Evolutionary conservation across 1,140 invertebrate species (phyloP).

Genomic region (Temnothorax curvispinosus): DNA sequence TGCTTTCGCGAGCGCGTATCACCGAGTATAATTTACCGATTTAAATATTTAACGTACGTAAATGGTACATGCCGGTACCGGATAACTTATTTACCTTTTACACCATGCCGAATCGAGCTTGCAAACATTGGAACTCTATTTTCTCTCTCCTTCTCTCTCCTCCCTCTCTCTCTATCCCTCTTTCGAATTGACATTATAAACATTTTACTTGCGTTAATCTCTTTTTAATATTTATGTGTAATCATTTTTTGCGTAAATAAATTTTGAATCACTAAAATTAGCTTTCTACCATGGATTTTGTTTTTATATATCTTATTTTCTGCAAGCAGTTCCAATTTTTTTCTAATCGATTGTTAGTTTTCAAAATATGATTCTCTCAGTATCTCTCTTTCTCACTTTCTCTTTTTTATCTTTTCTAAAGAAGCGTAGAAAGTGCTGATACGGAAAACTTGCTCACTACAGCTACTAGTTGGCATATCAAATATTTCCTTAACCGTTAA

Average conservation of each 20-base stretch:
- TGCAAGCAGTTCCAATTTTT: background rate
- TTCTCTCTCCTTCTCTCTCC: background rate
- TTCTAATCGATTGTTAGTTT: background rate
- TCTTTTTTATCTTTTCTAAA: background rate
- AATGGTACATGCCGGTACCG: constrained; percentile 36
- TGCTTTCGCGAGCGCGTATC: constrained; percentile 26
- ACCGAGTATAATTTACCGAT: constrained; percentile 52
- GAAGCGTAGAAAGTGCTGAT: background rate
- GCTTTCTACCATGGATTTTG: background rate
- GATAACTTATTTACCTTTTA: constrained; percentile 44
- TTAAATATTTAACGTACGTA: constrained; percentile 51
- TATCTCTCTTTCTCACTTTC: background rate
- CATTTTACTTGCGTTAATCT: background rate
- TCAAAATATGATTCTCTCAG: background rate
- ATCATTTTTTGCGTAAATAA: background rate
- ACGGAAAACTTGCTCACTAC: background rate
- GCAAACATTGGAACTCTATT: constrained; percentile 26
- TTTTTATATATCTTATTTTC: background rate
- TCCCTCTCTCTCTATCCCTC: background rate
- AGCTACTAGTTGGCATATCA: constrained; percentile 30
- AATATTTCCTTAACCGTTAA: constrained; percentile 59
- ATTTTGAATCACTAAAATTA: background rate
- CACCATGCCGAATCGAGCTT: constrained; percentile 46
- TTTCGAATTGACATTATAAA: background rate
- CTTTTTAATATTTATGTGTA: background rate